These are phyloP conservation scores for Proterorhinus semilunaris DNA, from an alignment of 2,113 vertebrate species.

Conservation along the genomic window DNA sequence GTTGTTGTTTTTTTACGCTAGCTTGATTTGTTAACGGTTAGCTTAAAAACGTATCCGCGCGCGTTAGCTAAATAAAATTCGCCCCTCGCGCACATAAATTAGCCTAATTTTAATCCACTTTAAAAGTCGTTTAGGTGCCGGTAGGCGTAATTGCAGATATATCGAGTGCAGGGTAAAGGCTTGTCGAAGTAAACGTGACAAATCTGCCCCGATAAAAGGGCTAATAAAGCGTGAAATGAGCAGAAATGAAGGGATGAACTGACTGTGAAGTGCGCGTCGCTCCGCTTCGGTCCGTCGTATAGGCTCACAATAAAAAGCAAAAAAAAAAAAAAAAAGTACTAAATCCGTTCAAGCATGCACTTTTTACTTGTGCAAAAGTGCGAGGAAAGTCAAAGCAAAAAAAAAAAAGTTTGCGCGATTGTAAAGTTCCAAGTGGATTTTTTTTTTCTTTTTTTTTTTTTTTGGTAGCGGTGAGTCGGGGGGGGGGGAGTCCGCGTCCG, in stretches of 20 bases:
- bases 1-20: not conserved
- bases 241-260: not conserved
- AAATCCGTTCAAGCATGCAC: not conserved
- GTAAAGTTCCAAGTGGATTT: not conserved
- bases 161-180: not conserved
- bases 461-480: not conserved
- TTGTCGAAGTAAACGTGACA: not conserved
- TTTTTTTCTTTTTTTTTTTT: too few relatives aligned
- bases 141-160: not conserved
- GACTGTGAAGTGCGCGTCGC: conserved; percentile 1
- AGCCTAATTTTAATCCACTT: not conserved
- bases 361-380: not conserved
- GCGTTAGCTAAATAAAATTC: not conserved
- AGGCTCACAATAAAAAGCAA: not conserved
- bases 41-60: not conserved
- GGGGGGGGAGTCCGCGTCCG: not conserved
- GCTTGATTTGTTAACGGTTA: not conserved
- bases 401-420: not conserved
- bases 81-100: not conserved
- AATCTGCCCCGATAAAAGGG: not conserved
- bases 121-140: not conserved
- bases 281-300: conserved; percentile 2
- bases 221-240: conserved; percentile 1
- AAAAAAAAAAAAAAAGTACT: not conserved
- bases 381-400: not conserved